phyloP scores from a whole-genome alignment of 1,140 invertebrate genomes.

The Lucilia sericata region DNA sequence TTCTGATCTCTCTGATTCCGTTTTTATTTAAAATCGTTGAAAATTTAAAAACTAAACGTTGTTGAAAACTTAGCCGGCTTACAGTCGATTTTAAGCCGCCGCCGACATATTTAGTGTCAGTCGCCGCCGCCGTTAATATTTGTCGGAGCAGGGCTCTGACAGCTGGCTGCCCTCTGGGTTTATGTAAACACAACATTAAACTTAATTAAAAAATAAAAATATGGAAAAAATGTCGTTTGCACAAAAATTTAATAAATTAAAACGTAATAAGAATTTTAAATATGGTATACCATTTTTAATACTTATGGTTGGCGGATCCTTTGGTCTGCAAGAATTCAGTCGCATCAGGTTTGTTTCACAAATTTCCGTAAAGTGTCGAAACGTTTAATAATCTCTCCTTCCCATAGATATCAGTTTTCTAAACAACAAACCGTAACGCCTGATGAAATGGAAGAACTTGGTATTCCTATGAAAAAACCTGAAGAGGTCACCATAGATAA shows the following conservation, averaged over 20 bases:
- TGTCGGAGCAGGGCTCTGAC: too few relatives aligned
- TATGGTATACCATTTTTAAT: conserved; percentile 77
- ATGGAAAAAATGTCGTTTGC: conserved; percentile 48
- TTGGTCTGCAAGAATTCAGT: conserved; percentile 78
- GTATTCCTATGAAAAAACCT: conserved; percentile 75
- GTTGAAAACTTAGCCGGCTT: too few relatives aligned
- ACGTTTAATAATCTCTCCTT: background rate
- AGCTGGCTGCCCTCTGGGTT: background rate
- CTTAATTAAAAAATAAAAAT: background rate
- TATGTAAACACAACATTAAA: background rate
- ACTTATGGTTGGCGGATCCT: conserved; percentile 77
- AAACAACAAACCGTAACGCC: conserved; percentile 72
- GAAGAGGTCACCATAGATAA: conserved; percentile 78
- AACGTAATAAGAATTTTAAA: conserved; percentile 58
- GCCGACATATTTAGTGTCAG: too few relatives aligned
- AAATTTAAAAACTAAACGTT: too few relatives aligned
- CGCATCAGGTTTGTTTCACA: conserved; percentile 71
- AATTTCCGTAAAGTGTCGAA: background rate
- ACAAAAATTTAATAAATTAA: conserved; percentile 57
- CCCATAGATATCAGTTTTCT: conserved; percentile 76
- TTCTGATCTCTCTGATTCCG: too few relatives aligned
- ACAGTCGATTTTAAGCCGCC: too few relatives aligned
- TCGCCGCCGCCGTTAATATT: too few relatives aligned
- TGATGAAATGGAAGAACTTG: conserved; percentile 75
- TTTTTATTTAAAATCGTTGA: too few relatives aligned